Conservation (phyloP, 2,113 vertebrate species). For the Cercopithecus mona region DNA sequence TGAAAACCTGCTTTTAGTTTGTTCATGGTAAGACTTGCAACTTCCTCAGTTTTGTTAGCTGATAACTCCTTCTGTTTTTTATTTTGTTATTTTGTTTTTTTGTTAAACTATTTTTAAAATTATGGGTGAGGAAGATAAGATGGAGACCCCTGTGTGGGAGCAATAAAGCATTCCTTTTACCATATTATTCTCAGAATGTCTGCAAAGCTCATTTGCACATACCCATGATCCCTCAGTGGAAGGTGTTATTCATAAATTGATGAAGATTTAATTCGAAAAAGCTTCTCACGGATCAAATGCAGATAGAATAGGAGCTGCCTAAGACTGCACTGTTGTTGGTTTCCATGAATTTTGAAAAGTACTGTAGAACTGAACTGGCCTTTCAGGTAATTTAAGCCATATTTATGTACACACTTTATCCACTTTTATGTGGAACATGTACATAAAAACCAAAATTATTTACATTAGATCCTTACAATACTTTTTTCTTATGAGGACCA, state of each 20-base stretch:
- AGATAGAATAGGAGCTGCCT: background rate
- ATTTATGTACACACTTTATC: background rate
- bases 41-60: background rate
- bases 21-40: constrained; percentile 15
- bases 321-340: background rate
- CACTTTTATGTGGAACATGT: background rate
- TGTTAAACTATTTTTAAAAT: constrained; percentile 4
- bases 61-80: background rate
- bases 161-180: constrained; percentile 15
- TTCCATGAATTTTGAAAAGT: background rate
- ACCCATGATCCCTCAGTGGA: background rate
- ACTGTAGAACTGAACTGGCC: background rate
- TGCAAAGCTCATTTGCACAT: background rate
- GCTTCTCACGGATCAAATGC: background rate
- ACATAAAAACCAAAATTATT: background rate
- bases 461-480: background rate
- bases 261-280: background rate
- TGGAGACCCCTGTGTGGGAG: background rate
- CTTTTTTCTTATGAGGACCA: background rate
- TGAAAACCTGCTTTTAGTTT: constrained; percentile 50
- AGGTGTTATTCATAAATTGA: background rate
- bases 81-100: background rate
- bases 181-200: background rate
- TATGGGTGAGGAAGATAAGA: background rate
- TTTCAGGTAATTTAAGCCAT: background rate